Conservation (phyloP, 1,140 invertebrate species). For the Dufourea novaeangliae region DNA sequence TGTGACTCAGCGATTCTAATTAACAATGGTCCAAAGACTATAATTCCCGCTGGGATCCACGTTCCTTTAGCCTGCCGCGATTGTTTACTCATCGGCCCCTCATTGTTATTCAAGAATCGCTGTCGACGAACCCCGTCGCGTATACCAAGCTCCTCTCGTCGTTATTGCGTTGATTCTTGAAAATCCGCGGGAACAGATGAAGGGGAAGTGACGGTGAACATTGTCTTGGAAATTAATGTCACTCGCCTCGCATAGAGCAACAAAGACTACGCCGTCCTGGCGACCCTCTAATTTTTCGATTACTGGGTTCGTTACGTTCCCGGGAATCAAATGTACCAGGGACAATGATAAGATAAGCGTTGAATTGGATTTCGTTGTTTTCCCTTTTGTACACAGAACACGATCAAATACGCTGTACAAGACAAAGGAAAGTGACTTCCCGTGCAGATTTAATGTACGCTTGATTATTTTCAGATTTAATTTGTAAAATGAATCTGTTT, state of each 20-base stretch:
- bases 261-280: not conserved
- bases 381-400: too few relatives aligned
- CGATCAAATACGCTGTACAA: too few relatives aligned
- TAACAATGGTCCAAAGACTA: not conserved
- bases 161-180: not conserved
- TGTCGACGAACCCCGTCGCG: not conserved
- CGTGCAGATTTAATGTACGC: too few relatives aligned
- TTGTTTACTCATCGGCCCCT: not conserved
- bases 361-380: not conserved
- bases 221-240: not conserved
- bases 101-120: constrained; percentile 25
- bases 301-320: not conserved
- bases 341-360: not conserved
- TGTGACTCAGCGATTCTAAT: not conserved
- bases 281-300: not conserved
- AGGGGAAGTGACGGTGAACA: not conserved
- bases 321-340: not conserved
- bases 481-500: too few relatives aligned
- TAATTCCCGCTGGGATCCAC: not conserved
- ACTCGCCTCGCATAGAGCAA: not conserved
- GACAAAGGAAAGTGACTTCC: too few relatives aligned
- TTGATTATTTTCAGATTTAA: too few relatives aligned
- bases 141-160: not conserved
- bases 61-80: not conserved
- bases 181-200: not conserved